Base-by-base conservation (phyloP, 2,888 invertebrate species). In the Pegoplata infirma region DNA sequence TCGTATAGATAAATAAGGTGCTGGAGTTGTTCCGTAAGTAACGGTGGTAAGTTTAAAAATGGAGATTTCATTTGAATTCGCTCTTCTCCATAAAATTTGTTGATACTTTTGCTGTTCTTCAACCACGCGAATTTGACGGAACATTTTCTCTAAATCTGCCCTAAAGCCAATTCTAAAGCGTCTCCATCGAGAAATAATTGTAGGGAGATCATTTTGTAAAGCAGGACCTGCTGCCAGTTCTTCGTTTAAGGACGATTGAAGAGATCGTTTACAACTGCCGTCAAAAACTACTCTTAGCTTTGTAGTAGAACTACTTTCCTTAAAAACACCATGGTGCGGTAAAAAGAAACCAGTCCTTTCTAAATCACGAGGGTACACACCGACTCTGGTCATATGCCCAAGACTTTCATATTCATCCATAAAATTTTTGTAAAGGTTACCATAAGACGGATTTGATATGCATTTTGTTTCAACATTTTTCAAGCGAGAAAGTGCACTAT, bases 91-190 rank as follows among this genome's bases (percentile, higher is more conserved):
- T 2, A 80, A 21, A n/a, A 80, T 71, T 55, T 64, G 68, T 53
- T 79, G 81, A 10, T 76, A 73, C 4, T 59, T 63, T 17, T 55
- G 66, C 8, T 67, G 66, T 1, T 67, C 55, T 8, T 61, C 46
- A 28, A 47, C 17, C 1, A 79, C 63, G 2, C 36, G 28, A 7
- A 81, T 80, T 21, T 80, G 78, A 0, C 76, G 40, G 40, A 77
- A 77, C 72, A 80, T 81, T 56, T 80, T 77, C 14, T 63, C 72
- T 3, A 80, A 16, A 46, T 80, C 77, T 3, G 77, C 67, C 5
- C 69, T 23, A 49, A 80, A 81, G 3, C 58, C 79, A 44, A 81
- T 56, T 25, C 58, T 56, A 28, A 74, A 74, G 6, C 69, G 66
- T 47, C 75, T 53, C 67, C 74, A 72, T 8, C 72, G 49, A 7